Evolutionary conservation across 2,888 invertebrate species (phyloP).

Genomic region (Bhutanitis thaidina): DNA sequence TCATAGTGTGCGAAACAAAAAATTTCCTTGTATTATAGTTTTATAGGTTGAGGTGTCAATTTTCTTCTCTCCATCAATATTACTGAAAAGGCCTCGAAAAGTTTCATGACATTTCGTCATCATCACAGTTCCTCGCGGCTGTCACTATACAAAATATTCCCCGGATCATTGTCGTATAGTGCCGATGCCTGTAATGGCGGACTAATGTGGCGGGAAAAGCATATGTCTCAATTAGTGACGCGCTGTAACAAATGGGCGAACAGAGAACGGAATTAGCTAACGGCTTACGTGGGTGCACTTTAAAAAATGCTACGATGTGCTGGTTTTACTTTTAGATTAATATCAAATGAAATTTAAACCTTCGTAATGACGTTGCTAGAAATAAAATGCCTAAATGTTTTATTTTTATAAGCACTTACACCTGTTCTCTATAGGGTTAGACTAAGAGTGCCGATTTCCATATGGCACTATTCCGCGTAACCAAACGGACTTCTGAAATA

Average conservation of each 20-base stretch:
- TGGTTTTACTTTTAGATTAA: neutral
- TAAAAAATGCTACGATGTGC: slow-evolving; percentile 19
- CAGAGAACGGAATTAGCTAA: slow-evolving; percentile 44
- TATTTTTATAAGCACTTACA: too few species aligned
- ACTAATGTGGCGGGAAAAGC: slow-evolving; percentile 48
- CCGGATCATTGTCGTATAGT: slow-evolving; percentile 23
- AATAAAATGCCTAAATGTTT: neutral
- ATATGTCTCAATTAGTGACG: slow-evolving; percentile 70
- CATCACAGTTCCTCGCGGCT: slow-evolving; percentile 6
- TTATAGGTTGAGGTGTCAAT: too few species aligned
- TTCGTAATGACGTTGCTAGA: neutral
- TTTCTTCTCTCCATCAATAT: too few species aligned
- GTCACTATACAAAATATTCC: slow-evolving; percentile 15
- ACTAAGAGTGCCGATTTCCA: too few species aligned
- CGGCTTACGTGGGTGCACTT: slow-evolving; percentile 26
- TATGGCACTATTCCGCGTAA: too few species aligned
- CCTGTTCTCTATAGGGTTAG: too few species aligned
- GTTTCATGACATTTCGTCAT: slow-evolving; percentile 15
- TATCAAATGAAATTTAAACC: neutral
- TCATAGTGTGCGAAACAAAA: too few species aligned
- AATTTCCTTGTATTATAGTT: too few species aligned
- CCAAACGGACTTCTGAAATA: too few species aligned
- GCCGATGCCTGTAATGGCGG: slow-evolving; percentile 34
- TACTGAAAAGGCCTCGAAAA: too few species aligned
- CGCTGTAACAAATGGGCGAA: slow-evolving; percentile 40